Evolutionary conservation across 2,797 vertebrate species (phyloP), one percentile per base, ranked within the genome.

Genomic region (Picus viridis): DNA sequence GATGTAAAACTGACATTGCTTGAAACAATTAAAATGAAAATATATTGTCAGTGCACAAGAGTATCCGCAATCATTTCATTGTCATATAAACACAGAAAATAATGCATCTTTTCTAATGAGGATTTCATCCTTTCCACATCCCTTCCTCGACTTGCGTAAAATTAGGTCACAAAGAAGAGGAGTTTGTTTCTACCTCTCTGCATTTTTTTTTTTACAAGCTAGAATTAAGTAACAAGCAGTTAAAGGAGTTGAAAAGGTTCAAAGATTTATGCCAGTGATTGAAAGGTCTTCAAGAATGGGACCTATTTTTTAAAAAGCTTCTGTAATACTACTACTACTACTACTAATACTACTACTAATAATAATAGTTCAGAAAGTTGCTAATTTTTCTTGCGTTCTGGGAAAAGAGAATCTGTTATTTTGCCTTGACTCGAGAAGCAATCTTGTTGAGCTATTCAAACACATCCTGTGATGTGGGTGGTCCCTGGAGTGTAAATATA

Each of bases 11-110:
- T 93, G 90, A 93, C 81, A 89, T 65, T 83, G 89, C 91, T 61
- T 82, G 82, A 93, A 95, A 92, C 79, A 92, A 96, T 96, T 94
- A 95, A 96, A 96, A 86, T n/a, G 27, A 49, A 90, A 92, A 94
- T 79, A 83, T 43, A 80, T 84, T 92, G 45, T 86, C 59, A 83
- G 53, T 47, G 62, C 64, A 76, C 64, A 83, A 43, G 26, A 91
- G 29, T 56, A 92, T 82, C 43, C n/a, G 54, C 47, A 67, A 90
- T 36, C 58, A 80, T 84, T 88, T 92, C 49, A 30, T 9, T 79
- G 45, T 77, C 54, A 53, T 24, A 57, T 58, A 83, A 90, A 90
- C 18, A 63, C 1, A 71, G 59, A 92, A 88, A 96, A 89, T n/a
- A 75, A 89, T 12, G 20, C 41, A 58, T 49, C 27, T 87, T 87